phyloP scores from a whole-genome alignment of 2,888 invertebrate species.

The Sesamia inferens region DNA sequence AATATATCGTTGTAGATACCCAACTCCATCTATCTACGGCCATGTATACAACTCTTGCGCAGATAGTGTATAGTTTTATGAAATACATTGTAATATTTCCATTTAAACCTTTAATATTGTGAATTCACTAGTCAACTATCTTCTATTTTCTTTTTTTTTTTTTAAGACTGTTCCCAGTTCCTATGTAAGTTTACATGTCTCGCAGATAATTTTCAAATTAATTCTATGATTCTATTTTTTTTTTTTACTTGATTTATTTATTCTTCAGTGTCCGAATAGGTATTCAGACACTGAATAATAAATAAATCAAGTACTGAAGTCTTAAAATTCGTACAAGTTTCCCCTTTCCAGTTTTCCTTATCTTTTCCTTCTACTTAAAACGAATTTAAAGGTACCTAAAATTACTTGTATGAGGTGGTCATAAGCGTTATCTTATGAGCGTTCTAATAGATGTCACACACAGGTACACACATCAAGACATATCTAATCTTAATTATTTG shows the following conservation, averaged over 20 bases:
- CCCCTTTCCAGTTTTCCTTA: neutral
- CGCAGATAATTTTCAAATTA: too few species aligned
- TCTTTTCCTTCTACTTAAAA: conserved; percentile 1
- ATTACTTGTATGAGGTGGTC: neutral
- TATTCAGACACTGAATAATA: neutral
- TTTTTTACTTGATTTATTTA: too few species aligned
- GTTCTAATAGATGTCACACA: conserved; percentile 30
- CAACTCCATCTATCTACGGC: conserved; percentile 64
- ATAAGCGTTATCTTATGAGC: neutral
- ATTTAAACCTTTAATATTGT: neutral
- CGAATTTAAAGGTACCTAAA: neutral
- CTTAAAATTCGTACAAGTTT: neutral
- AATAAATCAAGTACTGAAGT: too few species aligned
- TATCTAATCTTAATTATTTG: conserved; percentile 56
- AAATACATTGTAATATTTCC: conserved; percentile 7
- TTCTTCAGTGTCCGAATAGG: neutral
- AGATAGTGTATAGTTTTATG: conserved; percentile 39
- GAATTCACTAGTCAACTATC: neutral
- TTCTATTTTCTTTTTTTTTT: neutral
- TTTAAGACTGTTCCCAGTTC: neutral
- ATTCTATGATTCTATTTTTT: too few species aligned
- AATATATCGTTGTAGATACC: conserved; percentile 69
- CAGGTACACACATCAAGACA: conserved; percentile 26
- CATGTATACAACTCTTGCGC: conserved; percentile 38
- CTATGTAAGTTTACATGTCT: neutral